Evolutionary conservation across 2,113 vertebrate species (phyloP).

Genomic region (Aspidoscelis tigris): DNA sequence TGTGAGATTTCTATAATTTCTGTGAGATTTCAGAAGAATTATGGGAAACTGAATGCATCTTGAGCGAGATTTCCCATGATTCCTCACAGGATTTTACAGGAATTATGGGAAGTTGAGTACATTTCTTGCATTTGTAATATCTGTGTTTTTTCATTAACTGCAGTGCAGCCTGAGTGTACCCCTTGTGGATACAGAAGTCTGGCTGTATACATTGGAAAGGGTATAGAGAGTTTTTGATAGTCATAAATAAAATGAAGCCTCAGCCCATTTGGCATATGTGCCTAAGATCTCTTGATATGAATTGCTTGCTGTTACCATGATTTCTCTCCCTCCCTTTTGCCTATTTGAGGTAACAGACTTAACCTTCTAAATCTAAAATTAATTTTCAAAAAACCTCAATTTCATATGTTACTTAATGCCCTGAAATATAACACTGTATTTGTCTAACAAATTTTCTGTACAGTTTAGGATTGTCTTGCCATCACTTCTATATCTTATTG

Average conservation of each 20-base stretch:
- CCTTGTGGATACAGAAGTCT: too few relatives aligned
- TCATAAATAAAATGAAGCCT: slow-evolving; percentile 54
- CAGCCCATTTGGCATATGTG: slow-evolving; percentile 10
- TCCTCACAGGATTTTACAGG: too few relatives aligned
- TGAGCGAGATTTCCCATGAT: too few relatives aligned
- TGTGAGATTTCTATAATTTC: too few relatives aligned
- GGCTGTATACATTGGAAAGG: neutral
- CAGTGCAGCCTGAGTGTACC: too few relatives aligned
- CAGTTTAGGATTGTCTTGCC: fast-evolving
- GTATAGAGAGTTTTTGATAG: neutral
- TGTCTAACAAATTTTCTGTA: too few relatives aligned
- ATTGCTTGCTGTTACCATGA: neutral
- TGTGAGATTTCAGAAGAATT: too few relatives aligned
- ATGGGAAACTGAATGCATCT: too few relatives aligned
- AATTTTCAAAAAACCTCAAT: neutral
- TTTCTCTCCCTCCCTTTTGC: neutral
- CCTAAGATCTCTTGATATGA: slow-evolving; percentile 30
- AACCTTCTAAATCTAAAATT: neutral
- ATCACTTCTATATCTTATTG: neutral
- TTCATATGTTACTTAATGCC: neutral
- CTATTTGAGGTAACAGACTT: neutral
- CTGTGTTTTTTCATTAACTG: too few relatives aligned
- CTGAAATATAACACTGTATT: too few relatives aligned
- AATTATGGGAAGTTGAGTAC: too few relatives aligned
- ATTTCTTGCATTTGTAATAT: too few relatives aligned